Evolutionary conservation across 1,140 invertebrate genomes (phyloP), one percentile per base, ranked within the genome.

Genomic region (Hetaerina americana): DNA sequence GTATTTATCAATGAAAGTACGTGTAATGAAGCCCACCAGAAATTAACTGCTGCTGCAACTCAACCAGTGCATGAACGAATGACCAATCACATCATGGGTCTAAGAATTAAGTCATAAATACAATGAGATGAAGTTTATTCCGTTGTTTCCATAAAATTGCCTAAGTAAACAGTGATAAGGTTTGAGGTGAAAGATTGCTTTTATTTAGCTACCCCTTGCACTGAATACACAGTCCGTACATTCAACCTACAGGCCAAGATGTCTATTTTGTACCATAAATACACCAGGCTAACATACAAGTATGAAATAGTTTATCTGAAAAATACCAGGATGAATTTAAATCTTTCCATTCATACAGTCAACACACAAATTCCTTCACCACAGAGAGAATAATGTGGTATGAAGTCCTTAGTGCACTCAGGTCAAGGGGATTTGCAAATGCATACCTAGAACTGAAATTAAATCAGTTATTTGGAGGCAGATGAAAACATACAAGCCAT

Each of bases 201-300:
- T 73, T 73, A 73, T 73, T 73, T 73, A 66, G 72, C 72, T 73
- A 73, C 72, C 72, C 72, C 72, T 73, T 73, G 72, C 69, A 66
- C 72, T 73, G 72, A 73, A 73, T 71, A 73, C 72, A 70, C 72
- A 67, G n/a, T 71, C 66, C 70, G 66, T 73, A 73, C 72, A 73
- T 26, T 49, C 31, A 70, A n/a, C 28, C 26, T 31, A 72, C 28
- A 29, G 27, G 31, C 24, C 27, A 40, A 25, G 66, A 72, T 29
- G 40, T 68, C 27, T 28, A 72, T 28, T 25, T 72, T 31, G 66
- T 68, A 71, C 69, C 66, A 28, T 71, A 70, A 71, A 67, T 71
- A 57, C 29, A 73, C 66, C 66, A 73, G 57, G 29, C 70, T 70
- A 73, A 71, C 40, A 73, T 31, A 73, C 49, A 71, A 12, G 69